Percentiles rank a stretch among this genome's conserved stretches.
These are phyloP conservation scores for Tauraco hartlaubi DNA, from an alignment of 2,797 vertebrate genomes.

Conservation along the genomic window DNA sequence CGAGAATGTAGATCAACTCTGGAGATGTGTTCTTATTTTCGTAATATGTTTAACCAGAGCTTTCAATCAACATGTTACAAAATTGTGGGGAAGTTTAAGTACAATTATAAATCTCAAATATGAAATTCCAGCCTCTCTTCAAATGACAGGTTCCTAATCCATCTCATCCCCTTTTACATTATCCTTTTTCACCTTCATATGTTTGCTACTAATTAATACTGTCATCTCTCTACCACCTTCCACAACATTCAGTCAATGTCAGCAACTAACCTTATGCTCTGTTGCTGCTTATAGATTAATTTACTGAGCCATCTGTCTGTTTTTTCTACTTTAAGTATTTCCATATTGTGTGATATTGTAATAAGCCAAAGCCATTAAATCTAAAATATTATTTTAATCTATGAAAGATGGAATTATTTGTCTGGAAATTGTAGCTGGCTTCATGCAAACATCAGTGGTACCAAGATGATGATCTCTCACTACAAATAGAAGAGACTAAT, in stretches of 20 bases:
- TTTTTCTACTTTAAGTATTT: slow-evolving; percentile 53
- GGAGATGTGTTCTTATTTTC: neutral
- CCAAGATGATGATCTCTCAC: slow-evolving; percentile 18
- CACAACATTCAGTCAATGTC: slow-evolving; percentile 59
- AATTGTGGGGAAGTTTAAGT: neutral
- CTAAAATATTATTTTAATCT: slow-evolving; percentile 69
- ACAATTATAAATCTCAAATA: neutral
- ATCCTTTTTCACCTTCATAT: slow-evolving; percentile 47
- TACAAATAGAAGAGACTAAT: slow-evolving; percentile 3
- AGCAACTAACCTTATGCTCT: slow-evolving; percentile 62
- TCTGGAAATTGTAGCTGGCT: slow-evolving; percentile 53
- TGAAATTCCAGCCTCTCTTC: neutral
- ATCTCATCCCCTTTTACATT: neutral
- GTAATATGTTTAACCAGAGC: neutral
- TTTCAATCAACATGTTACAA: neutral
- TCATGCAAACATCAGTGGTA: slow-evolving; percentile 24
- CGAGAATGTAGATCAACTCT: neutral
- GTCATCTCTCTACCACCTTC: slow-evolving; percentile 15
- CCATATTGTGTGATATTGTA: slow-evolving; percentile 6
- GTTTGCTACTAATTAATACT: slow-evolving; percentile 48
- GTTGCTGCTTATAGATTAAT: slow-evolving; percentile 71
- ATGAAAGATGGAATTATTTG: slow-evolving; percentile 54
- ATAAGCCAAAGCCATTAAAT: slow-evolving; percentile 49
- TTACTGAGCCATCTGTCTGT: slow-evolving; percentile 73
- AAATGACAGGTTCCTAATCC: slow-evolving; percentile 4